Evolutionary conservation across 1,140 invertebrate species (phyloP), one percentile per base, ranked within the genome.

Genomic region (Drosophila kurseongensis): DNA sequence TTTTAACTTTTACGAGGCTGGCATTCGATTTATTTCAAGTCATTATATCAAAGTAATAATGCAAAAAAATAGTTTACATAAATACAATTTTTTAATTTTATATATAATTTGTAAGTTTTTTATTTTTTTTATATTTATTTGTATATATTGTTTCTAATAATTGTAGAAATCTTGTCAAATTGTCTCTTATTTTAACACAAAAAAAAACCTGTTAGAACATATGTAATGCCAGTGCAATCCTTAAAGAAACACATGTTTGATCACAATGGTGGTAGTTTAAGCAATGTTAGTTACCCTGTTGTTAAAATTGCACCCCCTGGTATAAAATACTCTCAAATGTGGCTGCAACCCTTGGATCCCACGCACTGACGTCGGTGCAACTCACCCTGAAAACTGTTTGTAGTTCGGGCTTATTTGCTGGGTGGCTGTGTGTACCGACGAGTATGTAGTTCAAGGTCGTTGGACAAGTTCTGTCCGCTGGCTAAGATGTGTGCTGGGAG

Each of bases 381-480:
- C 65, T 63, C 47, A 50, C 42, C 57, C 54, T 69, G 63, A 50
- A 55, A 63, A 65, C n/a, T 23, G 44, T 56, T 55, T 36, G 51
- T 74, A 69, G 63, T 52, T 61, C 23, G 27, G 55, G 35, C 23
- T 40, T 54, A 7, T 32, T 6, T 32, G 32, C n/a, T 38, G 41
- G 40, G 67, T 38, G 59, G 52, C 36, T 71, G 60, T 66, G 59
- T 40, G 63, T 73, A 61, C 71, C 27, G 56, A 54, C 48, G 57
- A 62, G 66, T 78, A 74, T 82, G 69, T 68, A 74, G 69, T 82
- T 82, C 69, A 82, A 74, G 75, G 79, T 78, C 79, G 72, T 67
- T 48, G 42, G 74, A n/a, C 29, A 52, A 12, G 32, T 41, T 51
- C 56, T 16, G 48, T 0, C 29, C 27, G n/a, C 3, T n/a, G 44